phyloP scores from a whole-genome alignment of 53 echinoderm and acorn worm genomes.

The Paelopatides confundens region DNA sequence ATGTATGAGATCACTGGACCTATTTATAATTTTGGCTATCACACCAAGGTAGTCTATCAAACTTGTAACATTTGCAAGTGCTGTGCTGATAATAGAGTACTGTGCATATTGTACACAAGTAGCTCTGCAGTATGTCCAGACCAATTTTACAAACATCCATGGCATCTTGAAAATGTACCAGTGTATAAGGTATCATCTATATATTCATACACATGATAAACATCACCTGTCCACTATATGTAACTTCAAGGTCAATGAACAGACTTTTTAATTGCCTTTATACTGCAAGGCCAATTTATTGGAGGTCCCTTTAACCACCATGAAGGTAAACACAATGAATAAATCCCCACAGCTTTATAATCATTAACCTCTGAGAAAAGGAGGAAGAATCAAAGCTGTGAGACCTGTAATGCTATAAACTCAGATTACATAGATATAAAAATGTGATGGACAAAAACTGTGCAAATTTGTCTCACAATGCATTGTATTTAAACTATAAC shows the following conservation, averaged over 20 bases:
- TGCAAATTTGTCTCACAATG: too few species aligned
- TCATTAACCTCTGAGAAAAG: background rate
- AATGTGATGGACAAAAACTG: too few species aligned
- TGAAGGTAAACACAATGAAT: background rate
- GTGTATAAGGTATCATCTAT: background rate
- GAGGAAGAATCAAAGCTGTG: background rate
- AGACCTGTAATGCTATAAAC: too few species aligned
- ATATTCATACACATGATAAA: background rate
- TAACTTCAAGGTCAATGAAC: constrained; percentile 13
- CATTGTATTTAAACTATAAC: too few species aligned
- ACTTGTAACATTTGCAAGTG: too few species aligned
- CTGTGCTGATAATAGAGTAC: too few species aligned
- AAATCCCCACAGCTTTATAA: background rate
- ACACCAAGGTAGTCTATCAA: too few species aligned
- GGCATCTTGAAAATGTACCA: constrained; percentile 33
- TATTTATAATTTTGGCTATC: too few species aligned
- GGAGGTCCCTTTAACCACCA: background rate
- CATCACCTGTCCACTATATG: constrained; percentile 33
- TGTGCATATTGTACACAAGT: background rate
- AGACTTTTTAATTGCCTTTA: background rate
- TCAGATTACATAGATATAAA: too few species aligned
- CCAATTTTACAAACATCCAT: constrained; percentile 23
- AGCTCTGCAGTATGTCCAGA: background rate
- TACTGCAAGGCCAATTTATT: background rate
- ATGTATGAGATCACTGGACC: too few species aligned